Percentiles rank a stretch among this genome's conserved stretches.
Evolutionary conservation across 2,113 vertebrate species (phyloP).

Genomic region (Seriola dumerili): DNA sequence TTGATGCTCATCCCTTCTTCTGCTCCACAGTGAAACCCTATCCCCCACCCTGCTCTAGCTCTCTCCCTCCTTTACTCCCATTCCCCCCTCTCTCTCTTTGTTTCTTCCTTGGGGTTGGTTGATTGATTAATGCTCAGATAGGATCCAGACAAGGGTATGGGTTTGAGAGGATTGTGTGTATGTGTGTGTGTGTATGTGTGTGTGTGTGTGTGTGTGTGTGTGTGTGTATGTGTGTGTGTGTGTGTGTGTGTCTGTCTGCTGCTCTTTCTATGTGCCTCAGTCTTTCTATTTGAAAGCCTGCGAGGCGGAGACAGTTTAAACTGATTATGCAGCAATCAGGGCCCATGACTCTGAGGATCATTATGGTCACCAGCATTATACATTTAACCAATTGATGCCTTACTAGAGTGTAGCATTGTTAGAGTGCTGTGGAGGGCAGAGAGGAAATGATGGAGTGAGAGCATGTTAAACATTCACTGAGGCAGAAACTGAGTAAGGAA

Average conservation of each 20-base stretch:
- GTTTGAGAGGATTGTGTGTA: slow-evolving; percentile 40
- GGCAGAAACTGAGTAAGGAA: not conserved
- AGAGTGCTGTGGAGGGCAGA: slow-evolving; percentile 16
- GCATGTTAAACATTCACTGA: not conserved
- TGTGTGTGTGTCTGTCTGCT: not conserved
- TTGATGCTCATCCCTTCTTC: slow-evolving; percentile 71
- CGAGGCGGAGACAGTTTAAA: slow-evolving; percentile 64
- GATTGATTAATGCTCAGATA: slow-evolving; percentile 76
- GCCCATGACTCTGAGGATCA: slow-evolving; percentile 56
- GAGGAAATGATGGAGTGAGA: slow-evolving; percentile 2
- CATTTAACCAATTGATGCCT: slow-evolving; percentile 59
- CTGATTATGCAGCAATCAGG: slow-evolving; percentile 73
- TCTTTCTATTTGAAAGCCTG: slow-evolving; percentile 56
- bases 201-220: slow-evolving; percentile 30
- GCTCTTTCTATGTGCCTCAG: slow-evolving; percentile 18
- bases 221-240: slow-evolving; percentile 31
- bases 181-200: slow-evolving; percentile 17
- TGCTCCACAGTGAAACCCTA: slow-evolving; percentile 51
- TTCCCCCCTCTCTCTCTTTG: slow-evolving; percentile 42
- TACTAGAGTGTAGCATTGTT: slow-evolving; percentile 28
- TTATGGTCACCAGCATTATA: slow-evolving; percentile 66
- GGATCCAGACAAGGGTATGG: slow-evolving; percentile 53
- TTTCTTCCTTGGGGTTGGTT: slow-evolving; percentile 52
- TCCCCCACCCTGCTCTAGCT: slow-evolving; percentile 41
- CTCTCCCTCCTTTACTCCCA: slow-evolving; percentile 43